These are phyloP conservation scores for Dromaius novaehollandiae DNA, from an alignment of 2,113 vertebrate genomes.

Conservation along the genomic window DNA sequence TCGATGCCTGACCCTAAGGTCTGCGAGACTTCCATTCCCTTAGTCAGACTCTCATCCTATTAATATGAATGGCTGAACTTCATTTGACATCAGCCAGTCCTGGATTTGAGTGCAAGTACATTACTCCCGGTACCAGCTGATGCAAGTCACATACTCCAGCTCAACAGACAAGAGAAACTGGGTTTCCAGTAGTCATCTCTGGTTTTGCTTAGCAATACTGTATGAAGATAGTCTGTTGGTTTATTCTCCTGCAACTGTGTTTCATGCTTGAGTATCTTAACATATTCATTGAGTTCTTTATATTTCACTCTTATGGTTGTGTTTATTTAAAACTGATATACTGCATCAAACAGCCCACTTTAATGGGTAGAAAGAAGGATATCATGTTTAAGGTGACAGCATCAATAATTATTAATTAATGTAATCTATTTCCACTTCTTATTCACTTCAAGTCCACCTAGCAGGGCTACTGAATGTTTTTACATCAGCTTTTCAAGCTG, in stretches of 20 bases:
- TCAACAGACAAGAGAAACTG: neutral
- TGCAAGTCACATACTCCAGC: slow-evolving; percentile 5
- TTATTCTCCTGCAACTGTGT: neutral
- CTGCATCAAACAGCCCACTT: neutral
- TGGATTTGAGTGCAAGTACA: slow-evolving; percentile 9
- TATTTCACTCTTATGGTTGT: neutral
- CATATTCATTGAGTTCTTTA: neutral
- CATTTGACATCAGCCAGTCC: slow-evolving; percentile 57
- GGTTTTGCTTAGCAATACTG: neutral
- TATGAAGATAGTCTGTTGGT: neutral
- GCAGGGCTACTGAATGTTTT: neutral
- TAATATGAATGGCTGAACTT: slow-evolving; percentile 68
- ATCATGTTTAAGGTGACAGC: neutral
- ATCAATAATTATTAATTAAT: neutral
- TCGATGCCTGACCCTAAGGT: slow-evolving; percentile 50
- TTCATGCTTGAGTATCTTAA: neutral
- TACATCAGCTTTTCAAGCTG: neutral
- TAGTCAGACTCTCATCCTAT: slow-evolving; percentile 34
- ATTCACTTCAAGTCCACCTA: neutral
- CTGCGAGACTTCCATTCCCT: slow-evolving; percentile 46
- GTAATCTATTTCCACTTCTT: neutral
- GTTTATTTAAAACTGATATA: neutral
- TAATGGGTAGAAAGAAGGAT: neutral
- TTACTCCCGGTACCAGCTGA: slow-evolving; percentile 21
- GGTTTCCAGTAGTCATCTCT: neutral